A percentile compares a stretch with the other conserved stretches of the same genome.
Conservation (phyloP, 1,140 invertebrate genomes). For the Papilio polyxenes region DNA sequence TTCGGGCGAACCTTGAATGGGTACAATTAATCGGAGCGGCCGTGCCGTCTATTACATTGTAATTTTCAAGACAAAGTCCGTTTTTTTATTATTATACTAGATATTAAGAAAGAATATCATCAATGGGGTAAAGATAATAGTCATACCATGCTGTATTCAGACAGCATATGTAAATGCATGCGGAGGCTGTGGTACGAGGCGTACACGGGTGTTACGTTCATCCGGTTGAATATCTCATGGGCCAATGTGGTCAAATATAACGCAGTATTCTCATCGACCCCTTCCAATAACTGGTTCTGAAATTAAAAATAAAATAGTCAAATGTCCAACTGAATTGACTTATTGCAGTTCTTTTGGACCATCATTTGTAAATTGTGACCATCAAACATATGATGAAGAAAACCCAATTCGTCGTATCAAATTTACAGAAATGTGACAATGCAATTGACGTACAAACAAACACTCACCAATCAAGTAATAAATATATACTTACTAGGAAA, state of each 20-base stretch:
- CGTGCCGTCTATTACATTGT: too few species aligned
- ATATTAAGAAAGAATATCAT: too few species aligned
- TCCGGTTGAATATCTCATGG: not conserved
- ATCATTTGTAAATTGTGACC: too few species aligned
- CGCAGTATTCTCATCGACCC: not conserved
- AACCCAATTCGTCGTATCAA: too few species aligned
- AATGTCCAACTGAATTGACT: not conserved
- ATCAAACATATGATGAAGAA: too few species aligned
- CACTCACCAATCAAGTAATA: not conserved
- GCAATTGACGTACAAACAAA: too few species aligned
- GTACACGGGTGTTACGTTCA: not conserved
- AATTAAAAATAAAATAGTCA: not conserved
- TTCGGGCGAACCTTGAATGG: too few species aligned
- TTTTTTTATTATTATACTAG: too few species aligned
- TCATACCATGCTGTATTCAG: not conserved
- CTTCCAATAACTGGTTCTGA: not conserved
- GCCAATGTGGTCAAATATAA: not conserved
- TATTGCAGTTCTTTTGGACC: too few species aligned
- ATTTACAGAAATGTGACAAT: too few species aligned
- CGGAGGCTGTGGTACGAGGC: not conserved
- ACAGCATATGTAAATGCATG: not conserved
- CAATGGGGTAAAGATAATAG: not conserved
- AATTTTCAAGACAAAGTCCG: too few species aligned
- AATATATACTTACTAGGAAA: not conserved
- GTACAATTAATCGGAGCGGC: too few species aligned